Base-by-base conservation (phyloP, 1,140 invertebrate species). In the Temnothorax longispinosus region DNA sequence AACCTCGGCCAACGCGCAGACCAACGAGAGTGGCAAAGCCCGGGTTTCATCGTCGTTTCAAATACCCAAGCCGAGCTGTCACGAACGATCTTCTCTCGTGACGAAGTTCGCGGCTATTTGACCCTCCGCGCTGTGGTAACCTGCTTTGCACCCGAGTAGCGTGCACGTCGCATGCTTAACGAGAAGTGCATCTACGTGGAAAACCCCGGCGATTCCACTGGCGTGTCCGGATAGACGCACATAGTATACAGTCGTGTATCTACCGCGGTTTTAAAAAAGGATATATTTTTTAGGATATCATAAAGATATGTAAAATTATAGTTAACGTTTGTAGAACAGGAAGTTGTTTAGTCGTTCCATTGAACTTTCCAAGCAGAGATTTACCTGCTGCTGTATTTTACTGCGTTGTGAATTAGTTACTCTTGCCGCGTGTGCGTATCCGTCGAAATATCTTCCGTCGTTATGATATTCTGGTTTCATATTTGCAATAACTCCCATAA, bases 51-150 rank as follows among this genome's bases (percentile, higher is more conserved):
- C 80, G 80, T 82, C 80, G 80, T 84, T 84, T 84, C 80, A 74
- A 84, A 84, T 84, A 84, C 60, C 60, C 56, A 27, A 69, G 78
- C 69, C 56, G 41, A 32, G 81, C 80, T 56, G 81, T 84, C 86
- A 87, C 85, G 85, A 86, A 86, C 85, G 76, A 82, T 69, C 80
- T 84, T 75, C 80, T 75, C 80, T 84, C 80, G 80, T 84, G 80
- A 84, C 80, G 74, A 85, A 78, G 72, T 78, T 85, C 78, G 65
- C 65, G 76, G 78, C 85, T 71, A 54, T 82, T 82, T 82, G 76
- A 82, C 78, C 52, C 62, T 62, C 52, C 44, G 54, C 50, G 54
- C 52, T 65, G 76, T 35, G 60, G 62, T 72, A 81, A 82, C 62
- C 76, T 85, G 71, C 74, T 77, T 78, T 54, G 50, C 74, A 15